phyloP scores from a whole-genome alignment of 2,888 invertebrate genomes.

The Drosophila algonquin region DNA sequence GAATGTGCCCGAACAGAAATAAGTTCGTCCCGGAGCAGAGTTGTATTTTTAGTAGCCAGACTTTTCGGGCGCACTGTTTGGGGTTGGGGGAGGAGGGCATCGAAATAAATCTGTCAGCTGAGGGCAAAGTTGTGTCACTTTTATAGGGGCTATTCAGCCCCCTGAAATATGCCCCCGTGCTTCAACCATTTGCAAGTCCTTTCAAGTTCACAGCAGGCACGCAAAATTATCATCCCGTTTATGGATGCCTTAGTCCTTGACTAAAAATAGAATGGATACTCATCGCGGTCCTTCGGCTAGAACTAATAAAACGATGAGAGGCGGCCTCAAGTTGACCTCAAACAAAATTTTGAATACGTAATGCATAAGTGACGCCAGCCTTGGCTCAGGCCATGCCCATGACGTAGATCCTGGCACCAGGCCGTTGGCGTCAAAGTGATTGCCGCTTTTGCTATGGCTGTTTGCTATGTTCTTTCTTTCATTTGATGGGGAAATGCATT shows the following conservation, averaged over 20 bases:
- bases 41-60: slow-evolving; percentile 44
- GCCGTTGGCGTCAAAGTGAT: slow-evolving; percentile 38
- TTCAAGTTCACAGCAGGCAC: slow-evolving; percentile 41
- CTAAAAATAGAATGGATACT: slow-evolving; percentile 31
- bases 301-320: slow-evolving; percentile 44
- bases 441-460: slow-evolving; percentile 6
- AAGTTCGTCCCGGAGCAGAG: slow-evolving; percentile 32
- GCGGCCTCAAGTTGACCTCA: slow-evolving; percentile 47
- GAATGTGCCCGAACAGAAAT: slow-evolving; percentile 55
- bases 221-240: slow-evolving; percentile 28
- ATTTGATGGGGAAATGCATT: slow-evolving; percentile 27
- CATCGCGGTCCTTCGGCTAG: slow-evolving; percentile 13
- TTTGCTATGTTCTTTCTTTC: slow-evolving; percentile 10
- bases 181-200: slow-evolving; percentile 8
- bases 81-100: background rate
- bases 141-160: too few species aligned
- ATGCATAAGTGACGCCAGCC: slow-evolving; percentile 41
- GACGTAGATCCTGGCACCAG: slow-evolving; percentile 20
- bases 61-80: slow-evolving; percentile 4
- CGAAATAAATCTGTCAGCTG: slow-evolving; percentile 35
- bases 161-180: slow-evolving; percentile 10
- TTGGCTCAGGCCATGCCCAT: slow-evolving; percentile 26
- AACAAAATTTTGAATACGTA: slow-evolving; percentile 32
- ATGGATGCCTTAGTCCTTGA: slow-evolving; percentile 28
- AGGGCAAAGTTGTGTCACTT: slow-evolving; percentile 17